Evolutionary conservation across 1,140 invertebrate species (phyloP).

Genomic region (Conus betulinus): DNA sequence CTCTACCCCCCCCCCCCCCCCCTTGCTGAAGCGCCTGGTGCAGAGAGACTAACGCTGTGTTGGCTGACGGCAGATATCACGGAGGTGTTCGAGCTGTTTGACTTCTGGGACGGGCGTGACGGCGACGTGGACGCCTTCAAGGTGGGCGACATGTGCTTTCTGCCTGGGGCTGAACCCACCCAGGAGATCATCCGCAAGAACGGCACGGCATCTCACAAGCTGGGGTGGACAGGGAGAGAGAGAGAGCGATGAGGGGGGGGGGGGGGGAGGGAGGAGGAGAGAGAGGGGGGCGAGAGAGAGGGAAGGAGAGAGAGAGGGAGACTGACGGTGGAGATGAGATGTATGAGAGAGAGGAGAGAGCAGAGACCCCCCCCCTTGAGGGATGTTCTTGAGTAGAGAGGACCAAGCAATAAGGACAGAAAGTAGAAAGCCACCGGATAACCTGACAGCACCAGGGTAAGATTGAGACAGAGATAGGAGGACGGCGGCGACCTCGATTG

Average conservation of each 20-base stretch:
- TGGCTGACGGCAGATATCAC: slow-evolving; percentile 62
- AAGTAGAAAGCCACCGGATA: no score
- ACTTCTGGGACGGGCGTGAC: slow-evolving; percentile 77
- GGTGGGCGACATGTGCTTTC: slow-evolving; percentile 89
- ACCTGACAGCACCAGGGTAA: background rate
- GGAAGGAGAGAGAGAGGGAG: background rate
- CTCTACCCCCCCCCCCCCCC: no score
- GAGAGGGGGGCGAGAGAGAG: background rate
- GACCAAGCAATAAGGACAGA: slow-evolving; percentile 83
- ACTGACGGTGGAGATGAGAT: no score
- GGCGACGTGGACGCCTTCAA: slow-evolving; percentile 75
- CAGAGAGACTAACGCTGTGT: no score
- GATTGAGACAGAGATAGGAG: slow-evolving; percentile 17
- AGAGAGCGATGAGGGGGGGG: background rate
- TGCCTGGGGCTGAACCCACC: slow-evolving; percentile 95
- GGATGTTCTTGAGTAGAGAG: slow-evolving; percentile 92
- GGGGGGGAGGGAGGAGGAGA: background rate
- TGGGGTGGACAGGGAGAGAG: slow-evolving; percentile 78
- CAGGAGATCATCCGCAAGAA: slow-evolving; percentile 92
- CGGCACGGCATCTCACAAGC: slow-evolving; percentile 96
- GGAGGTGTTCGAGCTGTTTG: slow-evolving; percentile 76
- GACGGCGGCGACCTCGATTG: no score
- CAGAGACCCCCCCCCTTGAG: slow-evolving; percentile 94
- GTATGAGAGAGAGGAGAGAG: slow-evolving; percentile 82
- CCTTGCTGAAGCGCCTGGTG: no score